Base-by-base conservation (phyloP, 2,888 invertebrate genomes). In the Luperina nickerlii region DNA sequence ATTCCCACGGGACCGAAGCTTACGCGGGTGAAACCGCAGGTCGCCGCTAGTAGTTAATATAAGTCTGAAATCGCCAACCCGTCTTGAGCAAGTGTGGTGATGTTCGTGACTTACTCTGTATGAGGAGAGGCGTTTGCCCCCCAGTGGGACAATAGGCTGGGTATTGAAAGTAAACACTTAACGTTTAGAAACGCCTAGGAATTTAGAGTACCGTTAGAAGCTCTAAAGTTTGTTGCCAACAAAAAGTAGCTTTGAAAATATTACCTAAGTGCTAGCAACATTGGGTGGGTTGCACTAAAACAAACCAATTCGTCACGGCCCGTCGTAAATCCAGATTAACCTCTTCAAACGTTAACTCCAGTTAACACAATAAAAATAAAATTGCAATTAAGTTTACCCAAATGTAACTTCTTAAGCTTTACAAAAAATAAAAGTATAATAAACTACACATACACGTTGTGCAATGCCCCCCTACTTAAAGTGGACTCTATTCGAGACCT, bases 281-380 rank as follows among this genome's bases (percentile, higher is more conserved):
- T 74, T 78, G 70, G 80, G 57, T 57, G 66, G 65, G 82, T 82
- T 79, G 79, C 69, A 88, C 86, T 86, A 78, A 66, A 87, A 81
- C 86, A 60, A 89, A 86, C 65, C 79, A 74, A 89, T 90, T 90
- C 71, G 89, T 80, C 74, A 32, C 88, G 83, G 87, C 45, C 73
- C 54, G 80, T 87, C 90, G 81, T 90, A 90, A 90, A 90, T 88
- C 90, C 71, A 90, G 86, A 86, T 90, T 80, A 81, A 82, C 81
- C 81, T 78, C 75, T 84, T 71, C 80, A 83, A 78, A 87, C 78
- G 83, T 85, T 87, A 83, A 87, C 85, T 85, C 24, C 68, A 74
- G 85, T 85, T 89, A 82, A 87, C 84, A 87, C 76, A 77, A 84
- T n/a, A n/a, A n/a, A n/a, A n/a, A n/a, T n/a, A n/a, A n/a, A n/a